These are phyloP conservation scores for Drosophila kohkoa DNA, from an alignment of 1,140 invertebrate species.

Conservation along the genomic window DNA sequence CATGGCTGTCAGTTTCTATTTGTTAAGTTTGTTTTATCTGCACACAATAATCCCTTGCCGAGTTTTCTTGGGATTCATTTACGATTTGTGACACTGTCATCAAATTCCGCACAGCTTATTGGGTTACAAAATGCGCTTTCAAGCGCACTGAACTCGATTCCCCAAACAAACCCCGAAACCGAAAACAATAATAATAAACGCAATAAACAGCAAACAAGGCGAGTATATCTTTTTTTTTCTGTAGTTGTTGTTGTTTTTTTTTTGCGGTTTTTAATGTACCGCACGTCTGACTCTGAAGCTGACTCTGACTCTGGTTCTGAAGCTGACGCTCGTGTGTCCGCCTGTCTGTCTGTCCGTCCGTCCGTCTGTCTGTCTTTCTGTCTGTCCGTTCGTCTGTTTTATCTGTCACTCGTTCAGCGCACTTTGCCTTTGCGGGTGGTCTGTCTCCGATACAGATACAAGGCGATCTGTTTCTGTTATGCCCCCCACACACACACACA, in stretches of 20 bases:
- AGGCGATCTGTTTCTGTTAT: constrained; percentile 31
- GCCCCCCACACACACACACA: constrained; percentile 26
- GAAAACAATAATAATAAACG: constrained; percentile 21
- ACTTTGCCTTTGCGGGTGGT: constrained; percentile 72
- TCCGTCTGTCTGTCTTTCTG: too few relatives aligned
- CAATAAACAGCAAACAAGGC: constrained; percentile 33
- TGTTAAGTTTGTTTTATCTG: not conserved
- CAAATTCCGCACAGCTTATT: constrained; percentile 52
- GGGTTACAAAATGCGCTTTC: constrained; percentile 60
- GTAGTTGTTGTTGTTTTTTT: constrained; percentile 12
- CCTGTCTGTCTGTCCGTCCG: not conserved
- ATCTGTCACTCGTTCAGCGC: constrained; percentile 50
- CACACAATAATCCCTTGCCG: not conserved
- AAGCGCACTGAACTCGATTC: constrained; percentile 76
- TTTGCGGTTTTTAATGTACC: constrained; percentile 67
- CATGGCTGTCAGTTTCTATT: constrained; percentile 19
- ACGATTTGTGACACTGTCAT: constrained; percentile 38
- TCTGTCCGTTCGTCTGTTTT: constrained; percentile 23
- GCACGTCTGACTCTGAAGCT: constrained; percentile 44
- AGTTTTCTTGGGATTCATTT: constrained; percentile 6
- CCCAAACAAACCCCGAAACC: constrained; percentile 38
- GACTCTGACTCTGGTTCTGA: constrained; percentile 1
- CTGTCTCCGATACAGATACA: constrained; percentile 57
- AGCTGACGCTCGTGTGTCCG: not conserved
- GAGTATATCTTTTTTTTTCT: constrained; percentile 34